phyloP scores from a whole-genome alignment of 2,888 invertebrate genomes.

The Nomada fucata region DNA sequence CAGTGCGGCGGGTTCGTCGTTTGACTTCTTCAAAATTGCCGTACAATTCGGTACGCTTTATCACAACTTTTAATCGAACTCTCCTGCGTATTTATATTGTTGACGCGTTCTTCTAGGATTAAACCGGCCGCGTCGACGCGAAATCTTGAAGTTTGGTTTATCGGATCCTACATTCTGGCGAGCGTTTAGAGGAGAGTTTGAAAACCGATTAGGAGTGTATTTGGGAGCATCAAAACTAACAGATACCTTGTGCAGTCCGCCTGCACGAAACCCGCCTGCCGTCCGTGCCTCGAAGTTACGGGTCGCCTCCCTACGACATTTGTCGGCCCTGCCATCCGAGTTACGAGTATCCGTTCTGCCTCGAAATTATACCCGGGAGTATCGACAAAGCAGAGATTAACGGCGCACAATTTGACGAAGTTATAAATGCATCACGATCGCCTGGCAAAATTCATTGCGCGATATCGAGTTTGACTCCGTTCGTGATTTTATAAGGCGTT shows the following conservation, averaged over 20 bases:
- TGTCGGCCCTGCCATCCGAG: constrained; percentile 68
- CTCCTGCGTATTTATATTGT: background rate
- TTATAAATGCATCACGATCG: constrained; percentile 9
- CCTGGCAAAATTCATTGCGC: constrained; percentile 4
- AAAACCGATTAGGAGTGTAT: constrained; percentile 79
- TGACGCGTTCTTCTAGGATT: background rate
- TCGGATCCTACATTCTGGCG: constrained; percentile 40
- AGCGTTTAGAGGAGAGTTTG: constrained; percentile 69
- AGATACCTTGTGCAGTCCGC: constrained; percentile 67
- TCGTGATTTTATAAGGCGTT: background rate
- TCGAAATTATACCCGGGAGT: constrained; percentile 56
- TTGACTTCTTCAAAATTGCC: no score
- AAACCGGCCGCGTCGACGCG: background rate
- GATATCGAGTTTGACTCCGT: background rate
- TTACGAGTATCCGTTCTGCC: constrained; percentile 54
- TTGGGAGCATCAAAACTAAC: constrained; percentile 77
- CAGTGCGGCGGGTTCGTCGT: no score
- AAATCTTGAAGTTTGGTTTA: constrained; percentile 61
- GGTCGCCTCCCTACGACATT: constrained; percentile 69
- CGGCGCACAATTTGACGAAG: constrained; percentile 39
- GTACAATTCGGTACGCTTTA: no score
- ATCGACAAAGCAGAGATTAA: constrained; percentile 61
- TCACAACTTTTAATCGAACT: no score
- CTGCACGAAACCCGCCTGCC: constrained; percentile 64
- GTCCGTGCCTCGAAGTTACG: constrained; percentile 71